A percentile compares a stretch with the other conserved stretches of the same genome.
Evolutionary conservation across 2,888 invertebrate species (phyloP).

Genomic region (Eristalis pertinax): DNA sequence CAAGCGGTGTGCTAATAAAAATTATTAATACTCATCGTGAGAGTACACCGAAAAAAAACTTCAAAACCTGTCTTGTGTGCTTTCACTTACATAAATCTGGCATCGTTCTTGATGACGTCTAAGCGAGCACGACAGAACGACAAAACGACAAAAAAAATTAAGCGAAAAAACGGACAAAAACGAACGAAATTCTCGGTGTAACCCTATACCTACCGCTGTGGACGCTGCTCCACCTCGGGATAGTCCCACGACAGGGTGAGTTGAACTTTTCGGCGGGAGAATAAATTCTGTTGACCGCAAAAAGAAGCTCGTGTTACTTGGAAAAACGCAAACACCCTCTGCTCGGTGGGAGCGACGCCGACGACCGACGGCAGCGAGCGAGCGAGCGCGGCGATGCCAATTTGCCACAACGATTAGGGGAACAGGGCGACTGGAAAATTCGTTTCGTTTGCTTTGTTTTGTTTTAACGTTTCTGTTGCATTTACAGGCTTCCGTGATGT

Average conservation of each 20-base stretch:
- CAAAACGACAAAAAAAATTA: neutral
- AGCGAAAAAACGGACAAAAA: slow-evolving; percentile 12
- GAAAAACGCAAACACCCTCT: slow-evolving; percentile 56
- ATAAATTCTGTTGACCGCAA: slow-evolving; percentile 71
- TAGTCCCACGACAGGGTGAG: slow-evolving; percentile 54
- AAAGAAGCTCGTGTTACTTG: slow-evolving; percentile 65
- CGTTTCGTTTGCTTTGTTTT: slow-evolving; percentile 43
- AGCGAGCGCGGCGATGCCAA: slow-evolving; percentile 34
- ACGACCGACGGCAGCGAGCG: neutral
- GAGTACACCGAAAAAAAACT: neutral
- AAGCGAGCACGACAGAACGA: neutral
- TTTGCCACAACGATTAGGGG: slow-evolving; percentile 72
- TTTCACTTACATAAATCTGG: slow-evolving; percentile 13
- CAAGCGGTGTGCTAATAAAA: neutral
- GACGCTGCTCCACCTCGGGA: neutral
- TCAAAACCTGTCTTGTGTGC: neutral
- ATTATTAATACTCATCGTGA: neutral
- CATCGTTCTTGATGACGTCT: neutral
- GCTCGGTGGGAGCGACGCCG: slow-evolving; percentile 1
- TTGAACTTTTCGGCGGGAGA: slow-evolving; percentile 71
- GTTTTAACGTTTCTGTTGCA: slow-evolving; percentile 28
- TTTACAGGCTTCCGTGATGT: slow-evolving; percentile 76
- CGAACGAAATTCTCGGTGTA: slow-evolving; percentile 16
- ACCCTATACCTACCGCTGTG: slow-evolving; percentile 1
- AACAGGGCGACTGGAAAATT: slow-evolving; percentile 70